These are phyloP conservation scores for Eublepharis macularius DNA, from an alignment of 2,113 vertebrate genomes.

Conservation along the genomic window DNA sequence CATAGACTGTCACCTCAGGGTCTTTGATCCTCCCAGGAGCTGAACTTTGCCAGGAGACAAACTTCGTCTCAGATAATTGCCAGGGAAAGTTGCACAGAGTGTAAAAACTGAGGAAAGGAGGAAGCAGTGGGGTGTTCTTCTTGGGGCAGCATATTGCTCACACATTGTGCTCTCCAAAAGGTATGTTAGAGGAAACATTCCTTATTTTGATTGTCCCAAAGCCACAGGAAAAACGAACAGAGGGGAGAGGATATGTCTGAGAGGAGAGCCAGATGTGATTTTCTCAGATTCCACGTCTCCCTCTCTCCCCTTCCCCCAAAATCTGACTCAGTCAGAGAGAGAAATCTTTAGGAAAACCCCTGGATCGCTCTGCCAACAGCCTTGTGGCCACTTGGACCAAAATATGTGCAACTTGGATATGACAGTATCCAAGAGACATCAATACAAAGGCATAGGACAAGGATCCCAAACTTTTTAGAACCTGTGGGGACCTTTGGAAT, in stretches of 20 bases:
- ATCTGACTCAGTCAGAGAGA: conserved; percentile 72
- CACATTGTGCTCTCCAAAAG: conserved; percentile 62
- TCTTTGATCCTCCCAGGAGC: conserved; percentile 71
- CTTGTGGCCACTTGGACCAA: conserved; percentile 38
- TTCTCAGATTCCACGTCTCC: conserved; percentile 65
- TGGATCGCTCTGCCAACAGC: conserved; percentile 32
- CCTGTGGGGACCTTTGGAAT: too few species aligned
- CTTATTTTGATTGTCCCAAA: conserved; percentile 77
- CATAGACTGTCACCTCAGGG: conserved; percentile 60
- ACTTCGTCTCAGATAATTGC: conserved; percentile 63
- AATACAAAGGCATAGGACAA: conserved; percentile 43
- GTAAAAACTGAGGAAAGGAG: conserved; percentile 48
- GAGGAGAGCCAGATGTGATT: conserved; percentile 74
- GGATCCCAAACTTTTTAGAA: too few species aligned
- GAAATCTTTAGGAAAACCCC: conserved; percentile 67
- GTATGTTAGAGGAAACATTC: conserved; percentile 64
- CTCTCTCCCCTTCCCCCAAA: conserved; percentile 55
- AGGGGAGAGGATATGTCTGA: conserved; percentile 74
- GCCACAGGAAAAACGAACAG: conserved; percentile 70
- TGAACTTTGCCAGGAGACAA: conserved; percentile 51
- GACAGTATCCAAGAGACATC: conserved; percentile 16
- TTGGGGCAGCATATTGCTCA: conserved; percentile 32
- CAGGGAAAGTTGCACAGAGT: conserved; percentile 51
- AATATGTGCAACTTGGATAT: conserved; percentile 40
- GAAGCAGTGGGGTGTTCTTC: conserved; percentile 48